Evolutionary conservation across 2,888 invertebrate species (phyloP), one percentile per base, ranked within the genome.

Genomic region (Keiferia lycopersicella): DNA sequence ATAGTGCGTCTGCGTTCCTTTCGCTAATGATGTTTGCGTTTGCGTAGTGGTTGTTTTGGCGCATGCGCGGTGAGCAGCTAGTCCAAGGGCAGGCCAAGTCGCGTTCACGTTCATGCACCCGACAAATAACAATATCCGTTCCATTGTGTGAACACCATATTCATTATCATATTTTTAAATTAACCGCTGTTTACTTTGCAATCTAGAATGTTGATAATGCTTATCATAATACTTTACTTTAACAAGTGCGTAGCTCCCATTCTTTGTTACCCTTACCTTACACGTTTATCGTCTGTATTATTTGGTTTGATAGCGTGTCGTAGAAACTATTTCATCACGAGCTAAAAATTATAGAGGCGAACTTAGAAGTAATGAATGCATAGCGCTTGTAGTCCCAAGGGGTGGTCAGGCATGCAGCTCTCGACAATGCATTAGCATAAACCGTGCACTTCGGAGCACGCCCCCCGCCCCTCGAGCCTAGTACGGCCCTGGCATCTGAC

Each of bases 371-470:
- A 79, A 79, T 79, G 73, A 74, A 78, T 77, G 74, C 77, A 73
- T 69, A 69, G 65, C 68, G 65, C 70, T 67, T 68, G 58, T 61
- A 65, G 64, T 45, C 16, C 66, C 65, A 26, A 72, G 77, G 80
- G 83, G 83, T 84, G 87, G 88, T 84, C 87, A 85, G 76, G 73
- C 71, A 69, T 66, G 66, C 48, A 71, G 69, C 73, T 66, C 71
- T 53, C 22, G 69, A 68, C 73, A 64, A 67, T 67, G 65, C 73
- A 88, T 88, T 89, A 83, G 83, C 88, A 89, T 89, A 88, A 82
- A 82, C 80, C 86, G 83, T 86, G 87, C 79, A 66, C 69, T 63
- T 71, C 71, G 71, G 69, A 71, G 80, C 71, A 65, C 78, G 79
- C 82, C 80, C 77, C 69, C 68, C 69, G 70, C 69, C 56, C 68